phyloP scores from a whole-genome alignment of 2,797 vertebrate species.

The Paedocypris micromegethes region DNA sequence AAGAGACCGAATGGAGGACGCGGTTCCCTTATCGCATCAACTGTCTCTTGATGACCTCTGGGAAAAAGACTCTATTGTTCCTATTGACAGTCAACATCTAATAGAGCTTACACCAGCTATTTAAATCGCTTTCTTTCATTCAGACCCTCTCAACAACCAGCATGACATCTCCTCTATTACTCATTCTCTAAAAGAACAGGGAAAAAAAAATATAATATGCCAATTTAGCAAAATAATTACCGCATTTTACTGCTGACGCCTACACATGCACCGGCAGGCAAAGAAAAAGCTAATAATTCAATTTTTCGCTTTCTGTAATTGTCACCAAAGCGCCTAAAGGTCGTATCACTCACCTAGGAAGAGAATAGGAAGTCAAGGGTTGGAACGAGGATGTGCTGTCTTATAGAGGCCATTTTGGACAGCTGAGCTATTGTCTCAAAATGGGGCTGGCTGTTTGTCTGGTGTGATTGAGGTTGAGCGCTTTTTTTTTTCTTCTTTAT shows the following conservation, averaged over 20 bases:
- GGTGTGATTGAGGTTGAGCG: slow-evolving; percentile 36
- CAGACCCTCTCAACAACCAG: slow-evolving; percentile 57
- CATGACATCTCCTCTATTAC: slow-evolving; percentile 46
- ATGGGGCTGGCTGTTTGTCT: slow-evolving; percentile 66
- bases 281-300: slow-evolving; percentile 76
- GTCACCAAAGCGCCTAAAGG: slow-evolving; percentile 79
- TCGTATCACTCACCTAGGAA: slow-evolving; percentile 74
- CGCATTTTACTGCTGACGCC: slow-evolving; percentile 70
- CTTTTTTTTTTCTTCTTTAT: slow-evolving; percentile 9
- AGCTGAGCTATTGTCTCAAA: slow-evolving; percentile 44
- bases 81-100: slow-evolving; percentile 66
- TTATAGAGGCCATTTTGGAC: slow-evolving; percentile 65
- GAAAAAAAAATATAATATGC: slow-evolving; percentile 71
- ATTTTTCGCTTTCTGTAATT: slow-evolving; percentile 80
- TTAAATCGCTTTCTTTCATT: slow-evolving; percentile 59
- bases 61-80: slow-evolving; percentile 57
- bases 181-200: slow-evolving; percentile 57
- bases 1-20: slow-evolving; percentile 26
- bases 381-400: slow-evolving; percentile 55
- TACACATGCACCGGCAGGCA: slow-evolving; percentile 62
- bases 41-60: slow-evolving; percentile 38
- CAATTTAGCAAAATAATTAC: slow-evolving; percentile 82
- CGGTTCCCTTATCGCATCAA: slow-evolving; percentile 28
- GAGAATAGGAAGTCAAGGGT: slow-evolving; percentile 56
- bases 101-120: slow-evolving; percentile 57